Conservation (phyloP, 2,797 vertebrate species). For the Parambassis ranga region DNA sequence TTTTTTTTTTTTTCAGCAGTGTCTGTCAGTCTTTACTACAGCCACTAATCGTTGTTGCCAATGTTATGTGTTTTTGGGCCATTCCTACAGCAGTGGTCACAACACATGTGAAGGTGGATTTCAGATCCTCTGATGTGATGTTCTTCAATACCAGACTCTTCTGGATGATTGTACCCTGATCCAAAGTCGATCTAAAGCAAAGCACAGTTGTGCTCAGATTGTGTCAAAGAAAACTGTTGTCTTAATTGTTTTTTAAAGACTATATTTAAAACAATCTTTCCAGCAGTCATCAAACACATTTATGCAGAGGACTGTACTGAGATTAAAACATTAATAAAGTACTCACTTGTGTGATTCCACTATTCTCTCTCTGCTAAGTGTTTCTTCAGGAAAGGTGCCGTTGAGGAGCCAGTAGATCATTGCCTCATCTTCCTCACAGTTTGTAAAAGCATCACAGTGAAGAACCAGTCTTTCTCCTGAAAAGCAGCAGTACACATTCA, state of each 20-base stretch:
- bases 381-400: slow-evolving; percentile 76
- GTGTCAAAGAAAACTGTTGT: no score
- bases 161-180: slow-evolving; percentile 40
- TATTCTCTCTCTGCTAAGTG: slow-evolving; percentile 52
- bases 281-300: no score
- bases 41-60: not conserved
- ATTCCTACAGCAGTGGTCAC: slow-evolving; percentile 61
- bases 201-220: no score
- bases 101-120: slow-evolving; percentile 69
- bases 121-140: slow-evolving; percentile 47
- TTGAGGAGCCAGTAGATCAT: slow-evolving; percentile 87
- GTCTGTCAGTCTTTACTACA: no score
- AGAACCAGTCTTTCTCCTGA: slow-evolving; percentile 60
- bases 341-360: slow-evolving; percentile 72
- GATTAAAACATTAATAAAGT: not conserved
- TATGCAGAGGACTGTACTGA: no score
- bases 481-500: no score
- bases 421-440: slow-evolving; percentile 22
- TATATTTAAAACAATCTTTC: no score
- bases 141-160: slow-evolving; percentile 64
- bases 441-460: slow-evolving; percentile 59
- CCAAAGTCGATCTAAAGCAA: slow-evolving; percentile 47
- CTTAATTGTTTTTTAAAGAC: no score
- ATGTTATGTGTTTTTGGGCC: slow-evolving; percentile 24
- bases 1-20: not conserved